phyloP scores from a whole-genome alignment of 1,140 invertebrate species.

The Drosophila repletoides region DNA sequence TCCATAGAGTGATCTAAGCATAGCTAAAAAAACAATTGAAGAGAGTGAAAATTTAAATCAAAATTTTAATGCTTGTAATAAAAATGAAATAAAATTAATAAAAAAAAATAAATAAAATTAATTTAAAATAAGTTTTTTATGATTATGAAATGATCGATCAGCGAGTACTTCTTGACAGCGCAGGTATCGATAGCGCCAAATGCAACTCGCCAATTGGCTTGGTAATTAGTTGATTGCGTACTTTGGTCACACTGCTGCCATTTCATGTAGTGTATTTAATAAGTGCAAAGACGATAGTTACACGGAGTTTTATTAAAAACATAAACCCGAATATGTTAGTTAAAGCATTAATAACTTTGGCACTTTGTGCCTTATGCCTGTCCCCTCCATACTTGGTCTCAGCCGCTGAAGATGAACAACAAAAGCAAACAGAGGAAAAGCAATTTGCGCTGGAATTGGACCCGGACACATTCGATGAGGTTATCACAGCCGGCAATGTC shows the following conservation, averaged over 20 bases:
- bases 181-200: not conserved
- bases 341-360: conserved; percentile 27
- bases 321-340: conserved; percentile 33
- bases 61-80: no score
- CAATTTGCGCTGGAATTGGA: conserved; percentile 59
- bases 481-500: conserved; percentile 85
- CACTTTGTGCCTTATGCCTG: conserved; percentile 23
- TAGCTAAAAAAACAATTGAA: no score
- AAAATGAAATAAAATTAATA: no score
- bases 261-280: conserved; percentile 14
- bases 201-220: not conserved
- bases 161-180: no score
- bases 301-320: conserved; percentile 4
- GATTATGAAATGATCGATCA: no score
- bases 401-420: conserved; percentile 11
- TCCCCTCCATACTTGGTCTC: not conserved
- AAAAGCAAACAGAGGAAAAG: conserved; percentile 42
- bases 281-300: conserved; percentile 7
- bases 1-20: no score
- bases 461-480: conserved; percentile 86
- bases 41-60: no score
- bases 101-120: no score
- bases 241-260: conserved; percentile 10
- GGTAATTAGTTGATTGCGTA: not conserved
- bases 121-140: no score